Evolutionary conservation across 2,797 vertebrate species (phyloP).

Genomic region (Buphagus erythrorhynchus): DNA sequence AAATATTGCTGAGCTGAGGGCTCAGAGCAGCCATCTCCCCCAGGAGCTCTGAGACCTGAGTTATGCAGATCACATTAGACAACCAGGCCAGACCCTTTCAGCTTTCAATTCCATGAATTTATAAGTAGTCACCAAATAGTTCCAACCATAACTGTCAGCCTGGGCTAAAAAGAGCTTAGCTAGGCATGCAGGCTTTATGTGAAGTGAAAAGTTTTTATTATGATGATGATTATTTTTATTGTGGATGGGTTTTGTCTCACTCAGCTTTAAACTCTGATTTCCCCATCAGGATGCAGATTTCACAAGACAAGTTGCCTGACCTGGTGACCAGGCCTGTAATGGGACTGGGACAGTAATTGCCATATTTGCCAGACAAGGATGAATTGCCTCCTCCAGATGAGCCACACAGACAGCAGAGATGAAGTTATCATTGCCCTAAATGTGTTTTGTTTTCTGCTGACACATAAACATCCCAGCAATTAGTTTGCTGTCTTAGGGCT

Average conservation of each 20-base stretch:
- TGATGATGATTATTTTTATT: neutral
- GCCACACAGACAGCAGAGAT: neutral
- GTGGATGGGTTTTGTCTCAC: neutral
- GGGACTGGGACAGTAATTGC: conserved; percentile 9
- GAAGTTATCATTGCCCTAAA: neutral
- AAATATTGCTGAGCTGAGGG: neutral
- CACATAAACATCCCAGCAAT: neutral
- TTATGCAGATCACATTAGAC: conserved; percentile 8
- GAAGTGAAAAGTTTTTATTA: neutral
- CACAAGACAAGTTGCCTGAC: conserved; percentile 19
- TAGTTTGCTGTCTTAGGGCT: neutral
- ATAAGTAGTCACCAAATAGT: conserved; percentile 13
- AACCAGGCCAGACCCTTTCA: neutral
- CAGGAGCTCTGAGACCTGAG: conserved; percentile 17
- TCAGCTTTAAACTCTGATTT: neutral
- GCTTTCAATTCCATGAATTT: conserved; percentile 27
- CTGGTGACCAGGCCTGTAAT: neutral
- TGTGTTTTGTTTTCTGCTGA: conserved; percentile 41
- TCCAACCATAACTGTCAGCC: neutral
- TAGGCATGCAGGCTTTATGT: neutral
- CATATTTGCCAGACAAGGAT: neutral
- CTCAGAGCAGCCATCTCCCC: neutral
- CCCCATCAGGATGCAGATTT: conserved; percentile 19
- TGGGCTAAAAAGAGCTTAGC: conserved; percentile 34
- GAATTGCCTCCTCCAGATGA: neutral